Percentiles rank a stretch among this genome's conserved stretches.
phyloP scores from a whole-genome alignment of 1,140 invertebrate species.

The Diachasma alloeum region DNA sequence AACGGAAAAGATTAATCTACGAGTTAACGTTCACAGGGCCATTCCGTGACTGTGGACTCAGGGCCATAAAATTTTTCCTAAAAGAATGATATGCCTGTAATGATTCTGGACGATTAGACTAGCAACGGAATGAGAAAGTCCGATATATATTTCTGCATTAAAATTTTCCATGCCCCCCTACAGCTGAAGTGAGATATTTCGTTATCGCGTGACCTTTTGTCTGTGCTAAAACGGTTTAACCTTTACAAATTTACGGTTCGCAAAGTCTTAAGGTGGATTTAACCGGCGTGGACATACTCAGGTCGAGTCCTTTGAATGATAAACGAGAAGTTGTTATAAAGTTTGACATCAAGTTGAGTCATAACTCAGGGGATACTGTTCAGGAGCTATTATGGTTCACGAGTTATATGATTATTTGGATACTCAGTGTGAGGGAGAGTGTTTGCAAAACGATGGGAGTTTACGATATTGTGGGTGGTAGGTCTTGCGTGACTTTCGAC shows the following conservation, averaged over 20 bases:
- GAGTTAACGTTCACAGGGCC: neutral
- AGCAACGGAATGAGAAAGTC: neutral
- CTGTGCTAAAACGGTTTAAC: constrained; percentile 23
- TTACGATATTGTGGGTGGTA: neutral
- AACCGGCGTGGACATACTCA: neutral
- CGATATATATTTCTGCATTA: neutral
- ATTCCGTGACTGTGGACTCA: neutral
- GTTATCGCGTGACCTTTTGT: constrained; percentile 30
- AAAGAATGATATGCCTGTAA: neutral
- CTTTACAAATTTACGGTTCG: constrained; percentile 21
- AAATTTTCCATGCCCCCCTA: neutral
- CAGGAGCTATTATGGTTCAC: neutral
- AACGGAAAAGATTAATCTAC: neutral
- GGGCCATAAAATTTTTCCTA: constrained; percentile 10
- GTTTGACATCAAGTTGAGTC: neutral
- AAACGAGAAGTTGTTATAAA: neutral
- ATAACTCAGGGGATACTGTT: neutral
- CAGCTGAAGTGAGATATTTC: constrained; percentile 21
- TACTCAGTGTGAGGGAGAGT: neutral
- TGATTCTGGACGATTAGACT: constrained; percentile 1
- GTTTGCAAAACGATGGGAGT: neutral
- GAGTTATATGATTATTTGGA: neutral
- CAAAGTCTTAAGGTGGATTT: neutral
- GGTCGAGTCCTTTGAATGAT: neutral
- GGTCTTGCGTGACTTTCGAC: neutral